A percentile compares a stretch with the other conserved stretches of the same genome.
Conservation (phyloP, 2,797 vertebrate species). For the Anguilla obscura region DNA sequence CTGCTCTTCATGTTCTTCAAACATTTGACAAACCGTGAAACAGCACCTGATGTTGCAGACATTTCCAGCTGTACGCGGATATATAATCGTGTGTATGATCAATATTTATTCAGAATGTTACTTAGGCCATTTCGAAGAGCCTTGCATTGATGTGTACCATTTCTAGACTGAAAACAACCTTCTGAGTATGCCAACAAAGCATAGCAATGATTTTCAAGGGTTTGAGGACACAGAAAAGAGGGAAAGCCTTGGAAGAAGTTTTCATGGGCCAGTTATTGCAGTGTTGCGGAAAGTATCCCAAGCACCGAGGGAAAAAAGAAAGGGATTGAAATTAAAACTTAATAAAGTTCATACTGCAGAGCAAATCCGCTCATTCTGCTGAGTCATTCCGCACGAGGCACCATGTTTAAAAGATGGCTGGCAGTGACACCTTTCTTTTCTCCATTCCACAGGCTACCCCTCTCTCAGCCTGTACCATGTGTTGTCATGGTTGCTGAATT, state of each 20-base stretch:
- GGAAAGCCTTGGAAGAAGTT: neutral
- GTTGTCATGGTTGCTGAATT: neutral
- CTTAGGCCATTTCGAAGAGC: neutral
- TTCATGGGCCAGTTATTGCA: neutral
- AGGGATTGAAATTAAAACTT: neutral
- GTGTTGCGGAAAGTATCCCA: neutral
- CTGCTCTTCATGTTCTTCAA: neutral
- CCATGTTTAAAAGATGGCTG: neutral
- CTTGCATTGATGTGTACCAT: neutral
- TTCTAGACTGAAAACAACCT: neutral
- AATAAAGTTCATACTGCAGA: neutral
- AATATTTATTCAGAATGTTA: neutral
- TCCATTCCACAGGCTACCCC: neutral
- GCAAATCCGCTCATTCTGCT: neutral
- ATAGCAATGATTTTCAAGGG: neutral
- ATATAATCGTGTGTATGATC: neutral
- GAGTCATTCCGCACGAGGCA: neutral
- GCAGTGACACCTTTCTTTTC: neutral
- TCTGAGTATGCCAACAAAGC: neutral
- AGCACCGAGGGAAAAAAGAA: neutral
- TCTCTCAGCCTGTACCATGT: constrained; percentile 11
- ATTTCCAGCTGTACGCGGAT: neutral
- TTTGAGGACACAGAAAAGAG: neutral
- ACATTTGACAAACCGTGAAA: neutral
- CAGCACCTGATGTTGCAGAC: neutral